Base-by-base conservation (phyloP, 1,140 invertebrate genomes). In the Daktulosphaira vitifoliae region DNA sequence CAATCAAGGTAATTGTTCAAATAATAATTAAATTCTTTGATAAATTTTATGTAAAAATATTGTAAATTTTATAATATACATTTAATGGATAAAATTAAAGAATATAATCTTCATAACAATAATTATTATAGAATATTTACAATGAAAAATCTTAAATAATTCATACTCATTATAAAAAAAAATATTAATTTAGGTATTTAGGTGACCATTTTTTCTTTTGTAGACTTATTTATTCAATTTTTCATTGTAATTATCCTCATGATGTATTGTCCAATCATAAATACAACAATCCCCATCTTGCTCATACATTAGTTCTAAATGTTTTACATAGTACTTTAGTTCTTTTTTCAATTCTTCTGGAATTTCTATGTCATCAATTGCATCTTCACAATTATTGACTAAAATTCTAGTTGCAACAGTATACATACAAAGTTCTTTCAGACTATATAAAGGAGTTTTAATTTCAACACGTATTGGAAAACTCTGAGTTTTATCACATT, bases 401-500 rank as follows among this genome's bases (percentile, higher is more conserved):
- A 62, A 48, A 33, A 62, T 23, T 22, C 56, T 48, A 29, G 26
- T 62, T 0, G 56, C 26, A 46, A 62, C 46, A 2, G 42, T 62
- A 9, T 33, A 48, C 29, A 11, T 48, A 8, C 56, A 62, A 13
- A 62, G 25, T 62, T 62, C 56, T 48, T 62, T 29, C 29, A 62
- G 46, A 15, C 39, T 15, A 33, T 62, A 62, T 8, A 62, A n/a
- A 8, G 56, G 56, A 48, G 56, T 62, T 13, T 22, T 62, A 20
- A 62, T 62, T 62, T 62, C 16, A 29, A 62, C 42, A 26, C 8
- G 5, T 29, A 62, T 20, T 20, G 22, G 5, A 15, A 39, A 16
- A n/a, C 56, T 15, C 18, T 62, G 22, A 33, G 29, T 15, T 29
- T 62, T 48, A 46, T 62, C 13, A 11, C 29, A 46, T 22, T 62